These are phyloP conservation scores for Chlorodrepanis virens DNA, from an alignment of 2,113 vertebrate genomes.

Conservation along the genomic window DNA sequence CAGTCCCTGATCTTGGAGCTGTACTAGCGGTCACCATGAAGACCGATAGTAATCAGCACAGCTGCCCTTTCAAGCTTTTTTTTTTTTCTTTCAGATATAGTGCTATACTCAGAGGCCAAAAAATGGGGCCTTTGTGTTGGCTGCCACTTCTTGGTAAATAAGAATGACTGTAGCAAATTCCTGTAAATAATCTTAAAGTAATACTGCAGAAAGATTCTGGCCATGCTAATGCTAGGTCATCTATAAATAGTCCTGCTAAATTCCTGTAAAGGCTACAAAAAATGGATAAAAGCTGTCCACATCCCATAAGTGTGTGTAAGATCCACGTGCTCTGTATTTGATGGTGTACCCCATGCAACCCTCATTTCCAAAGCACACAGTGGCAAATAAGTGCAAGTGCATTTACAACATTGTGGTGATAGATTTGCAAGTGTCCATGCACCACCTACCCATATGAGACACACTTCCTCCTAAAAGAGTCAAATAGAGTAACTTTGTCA, in stretches of 20 bases:
- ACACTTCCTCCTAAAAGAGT: conserved; percentile 57
- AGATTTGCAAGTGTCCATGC: not conserved
- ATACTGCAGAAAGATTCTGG: not conserved
- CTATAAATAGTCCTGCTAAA: not conserved
- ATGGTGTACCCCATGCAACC: not conserved
- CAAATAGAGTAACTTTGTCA: not conserved
- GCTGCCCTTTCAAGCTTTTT: not conserved
- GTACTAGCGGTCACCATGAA: not conserved
- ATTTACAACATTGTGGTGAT: not conserved
- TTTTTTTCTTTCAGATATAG: not conserved
- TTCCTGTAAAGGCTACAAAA: not conserved
- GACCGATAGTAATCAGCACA: not conserved
- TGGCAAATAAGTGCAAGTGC: not conserved
- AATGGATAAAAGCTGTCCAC: not conserved
- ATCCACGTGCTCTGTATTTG: not conserved
- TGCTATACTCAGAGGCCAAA: not conserved
- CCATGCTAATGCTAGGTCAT: not conserved
- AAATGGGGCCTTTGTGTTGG: not conserved
- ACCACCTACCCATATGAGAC: conserved; percentile 66
- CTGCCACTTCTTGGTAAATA: not conserved
- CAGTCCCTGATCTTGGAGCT: not conserved
- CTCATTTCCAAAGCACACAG: not conserved
- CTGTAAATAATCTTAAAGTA: not conserved
- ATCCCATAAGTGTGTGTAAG: not conserved
- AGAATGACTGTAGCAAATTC: not conserved